phyloP scores from a whole-genome alignment of 2,113 vertebrate genomes.

The Acanthisitta chloris region DNA sequence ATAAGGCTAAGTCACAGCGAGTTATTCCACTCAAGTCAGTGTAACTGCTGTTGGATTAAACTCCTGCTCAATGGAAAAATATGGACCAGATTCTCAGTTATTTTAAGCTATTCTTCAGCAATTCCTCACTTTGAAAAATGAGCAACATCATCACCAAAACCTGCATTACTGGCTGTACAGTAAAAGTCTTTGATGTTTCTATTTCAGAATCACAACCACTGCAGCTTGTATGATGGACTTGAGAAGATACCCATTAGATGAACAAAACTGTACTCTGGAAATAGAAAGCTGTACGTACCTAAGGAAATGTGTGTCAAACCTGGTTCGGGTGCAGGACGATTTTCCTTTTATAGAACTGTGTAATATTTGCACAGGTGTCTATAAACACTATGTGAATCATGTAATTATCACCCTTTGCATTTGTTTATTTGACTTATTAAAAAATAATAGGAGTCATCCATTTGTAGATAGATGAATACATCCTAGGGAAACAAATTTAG shows the following conservation, averaged over 20 bases:
- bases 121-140: not conserved
- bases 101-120: not conserved
- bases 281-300: constrained; percentile 96
- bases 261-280: constrained; percentile 95
- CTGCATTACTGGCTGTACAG: not conserved
- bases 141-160: not conserved
- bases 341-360: not conserved
- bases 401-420: not conserved
- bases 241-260: constrained; percentile 93
- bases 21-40: not conserved
- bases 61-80: not conserved
- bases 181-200: not conserved
- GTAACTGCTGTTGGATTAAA: not conserved
- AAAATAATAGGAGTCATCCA: not conserved
- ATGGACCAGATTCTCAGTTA: not conserved
- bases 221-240: constrained; percentile 99
- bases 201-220: constrained; percentile 94
- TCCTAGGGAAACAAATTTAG: not conserved
- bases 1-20: not conserved
- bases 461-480: not conserved
- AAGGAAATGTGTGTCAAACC: not conserved
- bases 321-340: not conserved
- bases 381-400: not conserved
- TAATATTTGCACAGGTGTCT: not conserved
- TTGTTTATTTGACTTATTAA: not conserved